A percentile compares a stretch with the other conserved stretches of the same genome.
Evolutionary conservation across 2,797 vertebrate genomes (phyloP).

Genomic region (Ibycter americanus): DNA sequence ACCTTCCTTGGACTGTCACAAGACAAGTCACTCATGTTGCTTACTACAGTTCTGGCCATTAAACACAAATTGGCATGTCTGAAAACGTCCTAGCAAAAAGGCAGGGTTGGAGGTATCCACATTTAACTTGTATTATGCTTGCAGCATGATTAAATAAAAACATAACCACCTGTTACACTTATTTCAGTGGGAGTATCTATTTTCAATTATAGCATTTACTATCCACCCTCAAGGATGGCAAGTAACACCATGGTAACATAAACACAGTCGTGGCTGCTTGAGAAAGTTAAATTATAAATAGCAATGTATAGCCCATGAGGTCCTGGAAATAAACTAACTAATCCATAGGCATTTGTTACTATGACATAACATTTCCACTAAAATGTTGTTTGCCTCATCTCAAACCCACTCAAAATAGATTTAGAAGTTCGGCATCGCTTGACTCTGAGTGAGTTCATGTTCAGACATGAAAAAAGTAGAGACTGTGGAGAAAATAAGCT

Average conservation of each 20-base stretch:
- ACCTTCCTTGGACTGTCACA: neutral
- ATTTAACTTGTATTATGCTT: constrained; percentile 17
- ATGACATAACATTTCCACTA: constrained; percentile 57
- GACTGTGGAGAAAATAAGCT: neutral
- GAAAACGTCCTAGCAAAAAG: neutral
- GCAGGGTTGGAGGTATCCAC: neutral
- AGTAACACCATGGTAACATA: constrained; percentile 76
- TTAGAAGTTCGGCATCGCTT: constrained; percentile 12
- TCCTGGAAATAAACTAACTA: constrained; percentile 72
- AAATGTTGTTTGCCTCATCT: constrained; percentile 29
- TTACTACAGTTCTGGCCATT: neutral
- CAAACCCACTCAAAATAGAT: constrained; percentile 11
- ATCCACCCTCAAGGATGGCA: constrained; percentile 61
- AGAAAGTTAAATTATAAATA: constrained; percentile 74
- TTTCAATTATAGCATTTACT: constrained; percentile 74
- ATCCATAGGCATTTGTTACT: constrained; percentile 68
- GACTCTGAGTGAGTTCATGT: neutral
- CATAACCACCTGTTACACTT: constrained; percentile 78
- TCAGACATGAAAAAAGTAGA: neutral
- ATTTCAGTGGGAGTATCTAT: constrained; percentile 77
- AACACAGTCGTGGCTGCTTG: constrained; percentile 64
- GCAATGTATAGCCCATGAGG: constrained; percentile 54
- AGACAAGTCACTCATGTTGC: neutral
- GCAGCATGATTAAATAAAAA: constrained; percentile 57
- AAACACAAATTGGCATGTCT: neutral